These are phyloP conservation scores for Drosophila fungiperda DNA, from an alignment of 2,888 invertebrate genomes.

Conservation along the genomic window DNA sequence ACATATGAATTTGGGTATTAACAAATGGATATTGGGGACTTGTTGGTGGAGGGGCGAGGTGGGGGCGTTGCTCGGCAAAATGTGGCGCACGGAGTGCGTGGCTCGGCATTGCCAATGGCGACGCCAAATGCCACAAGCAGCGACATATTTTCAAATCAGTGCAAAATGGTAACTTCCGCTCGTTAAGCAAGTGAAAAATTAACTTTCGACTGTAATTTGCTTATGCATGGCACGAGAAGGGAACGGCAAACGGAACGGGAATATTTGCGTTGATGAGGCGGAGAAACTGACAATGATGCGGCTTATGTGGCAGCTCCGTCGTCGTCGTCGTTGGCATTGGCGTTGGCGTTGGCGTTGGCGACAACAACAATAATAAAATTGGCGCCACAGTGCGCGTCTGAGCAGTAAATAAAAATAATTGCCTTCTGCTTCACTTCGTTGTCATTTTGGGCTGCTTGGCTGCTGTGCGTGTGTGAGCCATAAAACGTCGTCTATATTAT, in stretches of 20 bases:
- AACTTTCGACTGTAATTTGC: slow-evolving; percentile 80
- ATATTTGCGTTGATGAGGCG: slow-evolving; percentile 51
- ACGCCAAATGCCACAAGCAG: slow-evolving; percentile 76
- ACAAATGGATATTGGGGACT: slow-evolving; percentile 55
- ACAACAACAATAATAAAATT: slow-evolving; percentile 72
- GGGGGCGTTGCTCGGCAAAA: slow-evolving; percentile 21
- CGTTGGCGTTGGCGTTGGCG: slow-evolving; percentile 6
- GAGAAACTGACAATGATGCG: slow-evolving; percentile 75
- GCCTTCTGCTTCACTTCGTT: slow-evolving; percentile 81
- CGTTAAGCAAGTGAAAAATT: slow-evolving; percentile 84
- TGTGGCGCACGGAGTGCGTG: slow-evolving; percentile 16
- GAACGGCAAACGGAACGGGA: slow-evolving; percentile 14
- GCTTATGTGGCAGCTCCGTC: slow-evolving; percentile 67
- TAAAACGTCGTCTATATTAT: slow-evolving; percentile 73
- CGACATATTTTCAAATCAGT: slow-evolving; percentile 83
- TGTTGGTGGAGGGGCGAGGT: not conserved
- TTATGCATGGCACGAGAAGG: slow-evolving; percentile 62
- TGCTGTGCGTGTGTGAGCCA: slow-evolving; percentile 33
- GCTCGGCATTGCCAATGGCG: slow-evolving; percentile 57
- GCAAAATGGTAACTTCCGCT: slow-evolving; percentile 84
- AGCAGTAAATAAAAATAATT: slow-evolving; percentile 84
- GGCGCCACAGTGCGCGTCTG: slow-evolving; percentile 83
- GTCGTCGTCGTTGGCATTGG: slow-evolving; percentile 15
- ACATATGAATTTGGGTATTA: slow-evolving; percentile 77
- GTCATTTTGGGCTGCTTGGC: slow-evolving; percentile 62